Conservation (phyloP, 2,888 invertebrate species). For the Torymus texanus region DNA sequence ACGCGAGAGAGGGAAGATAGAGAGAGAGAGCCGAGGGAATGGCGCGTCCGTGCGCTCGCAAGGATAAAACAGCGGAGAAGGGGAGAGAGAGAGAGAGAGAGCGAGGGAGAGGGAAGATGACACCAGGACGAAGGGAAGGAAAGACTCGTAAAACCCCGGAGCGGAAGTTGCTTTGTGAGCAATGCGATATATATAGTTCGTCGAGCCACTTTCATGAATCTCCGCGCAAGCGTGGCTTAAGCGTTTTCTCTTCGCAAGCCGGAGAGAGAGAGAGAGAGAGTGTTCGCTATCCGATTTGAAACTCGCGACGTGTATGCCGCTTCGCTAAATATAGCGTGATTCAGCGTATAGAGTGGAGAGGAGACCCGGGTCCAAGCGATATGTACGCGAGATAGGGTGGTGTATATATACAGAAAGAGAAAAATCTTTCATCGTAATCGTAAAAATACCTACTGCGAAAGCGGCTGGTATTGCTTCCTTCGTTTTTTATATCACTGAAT, state of each 20-base stretch:
- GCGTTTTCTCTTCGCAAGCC: slow-evolving; percentile 18
- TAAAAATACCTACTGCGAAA: slow-evolving; percentile 31
- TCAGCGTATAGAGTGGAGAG: slow-evolving; percentile 8
- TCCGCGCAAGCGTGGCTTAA: slow-evolving; percentile 36
- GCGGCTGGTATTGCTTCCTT: slow-evolving; percentile 14
- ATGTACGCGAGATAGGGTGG: no score
- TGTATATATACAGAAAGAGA: neutral
- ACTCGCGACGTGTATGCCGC: slow-evolving; percentile 39
- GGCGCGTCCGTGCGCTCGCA: slow-evolving; percentile 42
- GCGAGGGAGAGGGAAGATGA: slow-evolving; percentile 51
- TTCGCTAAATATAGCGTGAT: slow-evolving; percentile 51
- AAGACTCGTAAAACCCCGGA: slow-evolving; percentile 60
- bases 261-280: neutral
- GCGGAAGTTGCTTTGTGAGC: slow-evolving; percentile 60
- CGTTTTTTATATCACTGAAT: slow-evolving; percentile 31
- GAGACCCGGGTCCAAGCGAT: no score
- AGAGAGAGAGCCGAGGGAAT: slow-evolving; percentile 14
- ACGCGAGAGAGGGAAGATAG: slow-evolving; percentile 17
- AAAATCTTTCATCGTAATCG: slow-evolving; percentile 51
- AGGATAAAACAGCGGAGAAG: neutral
- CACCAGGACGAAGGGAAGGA: slow-evolving; percentile 57
- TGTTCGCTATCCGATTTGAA: slow-evolving; percentile 43
- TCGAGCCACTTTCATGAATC: slow-evolving; percentile 54
- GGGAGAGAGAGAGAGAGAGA: slow-evolving; percentile 36
- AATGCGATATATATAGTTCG: slow-evolving; percentile 49